Percentiles rank a stretch among this genome's conserved stretches.
Evolutionary conservation across 2,113 vertebrate species (phyloP).

Genomic region (Noturus placidus): DNA sequence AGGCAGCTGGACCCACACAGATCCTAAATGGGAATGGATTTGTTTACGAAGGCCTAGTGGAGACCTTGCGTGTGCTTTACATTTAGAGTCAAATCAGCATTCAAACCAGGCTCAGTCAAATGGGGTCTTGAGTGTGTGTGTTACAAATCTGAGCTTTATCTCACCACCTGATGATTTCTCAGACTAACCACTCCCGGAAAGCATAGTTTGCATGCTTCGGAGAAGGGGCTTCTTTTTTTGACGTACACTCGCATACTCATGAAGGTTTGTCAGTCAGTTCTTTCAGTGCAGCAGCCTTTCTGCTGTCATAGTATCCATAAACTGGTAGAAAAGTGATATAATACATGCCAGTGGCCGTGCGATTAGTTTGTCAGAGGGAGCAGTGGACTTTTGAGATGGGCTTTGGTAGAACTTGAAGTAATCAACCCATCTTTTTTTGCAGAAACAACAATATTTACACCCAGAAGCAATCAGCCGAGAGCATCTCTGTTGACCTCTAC

Average conservation of each 20-base stretch:
- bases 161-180: conserved; percentile 68
- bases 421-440: conserved; percentile 55
- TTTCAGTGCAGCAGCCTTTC: neutral
- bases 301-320: conserved; percentile 20
- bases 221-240: conserved; percentile 63
- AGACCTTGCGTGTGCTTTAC: conserved; percentile 72
- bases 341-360: conserved; percentile 39
- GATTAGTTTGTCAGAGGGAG: conserved; percentile 48
- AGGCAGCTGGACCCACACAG: conserved; percentile 50
- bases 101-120: conserved; percentile 66
- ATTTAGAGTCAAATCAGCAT: conserved; percentile 76
- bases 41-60: conserved; percentile 74
- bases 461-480: conserved; percentile 58
- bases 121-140: conserved; percentile 69
- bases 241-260: conserved; percentile 45
- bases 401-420: conserved; percentile 9
- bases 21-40: conserved; percentile 63
- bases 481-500: conserved; percentile 68
- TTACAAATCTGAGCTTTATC: conserved; percentile 70
- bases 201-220: conserved; percentile 72
- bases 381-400: conserved; percentile 31
- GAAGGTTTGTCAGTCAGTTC: neutral
- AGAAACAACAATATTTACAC: conserved; percentile 69
- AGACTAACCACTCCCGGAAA: conserved; percentile 74
- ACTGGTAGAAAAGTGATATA: neutral